A percentile compares a stretch with the other conserved stretches of the same genome.
Evolutionary conservation across 2,797 vertebrate genomes (phyloP).

Genomic region (Eulemur mongoz): DNA sequence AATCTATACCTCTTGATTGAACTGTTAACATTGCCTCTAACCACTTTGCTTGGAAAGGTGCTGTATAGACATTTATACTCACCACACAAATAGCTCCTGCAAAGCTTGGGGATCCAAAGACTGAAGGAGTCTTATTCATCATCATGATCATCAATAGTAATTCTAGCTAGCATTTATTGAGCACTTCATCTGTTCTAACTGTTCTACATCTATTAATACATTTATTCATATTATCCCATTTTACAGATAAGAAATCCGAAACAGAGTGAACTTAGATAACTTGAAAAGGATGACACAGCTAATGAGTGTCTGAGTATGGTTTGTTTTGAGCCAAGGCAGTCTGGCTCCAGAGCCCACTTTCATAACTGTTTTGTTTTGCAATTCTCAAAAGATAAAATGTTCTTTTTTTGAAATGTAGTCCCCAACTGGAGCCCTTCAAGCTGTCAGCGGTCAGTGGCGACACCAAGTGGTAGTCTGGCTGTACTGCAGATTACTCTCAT

Average conservation of each 20-base stretch:
- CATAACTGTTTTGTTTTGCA: slow-evolving; percentile 36
- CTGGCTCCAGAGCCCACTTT: not conserved
- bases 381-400: not conserved
- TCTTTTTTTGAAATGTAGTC: not conserved
- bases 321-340: not conserved
- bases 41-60: not conserved
- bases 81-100: not conserved
- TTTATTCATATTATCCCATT: not conserved
- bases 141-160: not conserved
- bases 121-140: not conserved
- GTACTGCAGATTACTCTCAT: slow-evolving; percentile 12
- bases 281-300: slow-evolving; percentile 19
- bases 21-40: slow-evolving; percentile 30
- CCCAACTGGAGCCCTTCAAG: not conserved
- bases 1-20: slow-evolving; percentile 29
- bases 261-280: slow-evolving; percentile 25
- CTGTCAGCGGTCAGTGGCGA: slow-evolving; percentile 48
- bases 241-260: slow-evolving; percentile 30
- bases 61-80: not conserved
- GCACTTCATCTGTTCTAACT: slow-evolving; percentile 14
- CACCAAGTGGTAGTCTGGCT: not conserved
- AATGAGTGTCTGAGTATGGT: not conserved
- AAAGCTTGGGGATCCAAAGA: not conserved
- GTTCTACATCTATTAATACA: slow-evolving; percentile 21
- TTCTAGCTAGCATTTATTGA: slow-evolving; percentile 4